phyloP scores from a whole-genome alignment of 2,888 invertebrate genomes.

The Aphelenchoides bicaudatus region DNA sequence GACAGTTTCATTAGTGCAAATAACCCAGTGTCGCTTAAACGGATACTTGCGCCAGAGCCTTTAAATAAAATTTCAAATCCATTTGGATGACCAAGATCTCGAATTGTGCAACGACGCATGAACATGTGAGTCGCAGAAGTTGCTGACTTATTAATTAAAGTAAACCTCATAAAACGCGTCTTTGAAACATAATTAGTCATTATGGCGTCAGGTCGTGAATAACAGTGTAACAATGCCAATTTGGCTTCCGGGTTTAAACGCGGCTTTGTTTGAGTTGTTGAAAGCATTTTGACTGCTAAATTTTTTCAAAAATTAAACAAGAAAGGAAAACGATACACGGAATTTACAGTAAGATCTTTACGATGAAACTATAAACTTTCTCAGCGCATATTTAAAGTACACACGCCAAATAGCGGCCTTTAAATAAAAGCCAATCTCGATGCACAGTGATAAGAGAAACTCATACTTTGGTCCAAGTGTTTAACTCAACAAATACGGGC shows the following conservation, averaged over 20 bases:
- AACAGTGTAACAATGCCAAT: not conserved
- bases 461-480: too few relatives aligned
- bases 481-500: too few relatives aligned
- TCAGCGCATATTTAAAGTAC: too few relatives aligned
- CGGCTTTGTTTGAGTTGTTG: not conserved
- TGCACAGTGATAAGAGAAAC: too few relatives aligned
- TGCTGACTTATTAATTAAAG: not conserved
- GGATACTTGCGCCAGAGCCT: constrained; percentile 1
- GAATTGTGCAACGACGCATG: not conserved
- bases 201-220: not conserved
- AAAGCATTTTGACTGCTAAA: too few relatives aligned
- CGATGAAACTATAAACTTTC: too few relatives aligned
- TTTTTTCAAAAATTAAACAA: too few relatives aligned
- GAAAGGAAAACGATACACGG: too few relatives aligned
- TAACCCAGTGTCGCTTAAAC: not conserved
- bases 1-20: not conserved
- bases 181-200: not conserved
- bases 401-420: too few relatives aligned
- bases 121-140: not conserved
- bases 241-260: not conserved
- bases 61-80: not conserved
- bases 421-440: too few relatives aligned
- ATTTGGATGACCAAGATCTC: not conserved
- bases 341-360: too few relatives aligned
- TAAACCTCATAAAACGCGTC: constrained; percentile 1